phyloP scores from a whole-genome alignment of 2,113 vertebrate genomes.

The Ophiodon elongatus region DNA sequence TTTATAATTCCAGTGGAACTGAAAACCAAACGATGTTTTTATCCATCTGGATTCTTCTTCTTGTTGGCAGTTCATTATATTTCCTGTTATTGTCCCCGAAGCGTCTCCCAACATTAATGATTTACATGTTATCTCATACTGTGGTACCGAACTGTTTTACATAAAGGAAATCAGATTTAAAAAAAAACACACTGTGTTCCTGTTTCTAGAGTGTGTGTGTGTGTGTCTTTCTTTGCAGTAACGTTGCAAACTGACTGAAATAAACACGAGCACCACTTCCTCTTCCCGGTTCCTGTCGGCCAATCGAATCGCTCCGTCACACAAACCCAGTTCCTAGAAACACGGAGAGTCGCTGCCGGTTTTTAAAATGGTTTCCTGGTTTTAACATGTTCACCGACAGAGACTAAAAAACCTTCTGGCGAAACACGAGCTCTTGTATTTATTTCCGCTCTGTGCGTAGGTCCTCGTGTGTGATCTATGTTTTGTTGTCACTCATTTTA shows the following conservation, averaged over 20 bases:
- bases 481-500: not conserved
- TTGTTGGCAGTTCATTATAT: not conserved
- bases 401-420: not conserved
- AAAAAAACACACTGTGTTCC: slow-evolving; percentile 1
- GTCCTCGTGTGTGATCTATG: not conserved
- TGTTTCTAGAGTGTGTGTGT: not conserved
- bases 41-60: not conserved
- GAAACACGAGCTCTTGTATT: not conserved
- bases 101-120: not conserved
- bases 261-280: slow-evolving; percentile 64
- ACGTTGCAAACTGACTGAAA: slow-evolving; percentile 41
- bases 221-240: slow-evolving; percentile 41
- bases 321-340: slow-evolving; percentile 68
- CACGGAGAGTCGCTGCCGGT: slow-evolving; percentile 11
- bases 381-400: not conserved
- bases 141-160: not conserved
- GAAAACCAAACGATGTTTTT: not conserved
- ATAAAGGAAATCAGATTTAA: slow-evolving; percentile 37
- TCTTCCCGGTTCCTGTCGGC: slow-evolving; percentile 50
- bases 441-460: not conserved
- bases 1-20: not conserved
- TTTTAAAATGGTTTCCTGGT: slow-evolving; percentile 44
- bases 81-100: not conserved
- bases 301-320: not conserved
- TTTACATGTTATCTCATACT: not conserved